Base-by-base conservation (phyloP, 1,140 invertebrate species). In the Caenorhabditis tropicalis region DNA sequence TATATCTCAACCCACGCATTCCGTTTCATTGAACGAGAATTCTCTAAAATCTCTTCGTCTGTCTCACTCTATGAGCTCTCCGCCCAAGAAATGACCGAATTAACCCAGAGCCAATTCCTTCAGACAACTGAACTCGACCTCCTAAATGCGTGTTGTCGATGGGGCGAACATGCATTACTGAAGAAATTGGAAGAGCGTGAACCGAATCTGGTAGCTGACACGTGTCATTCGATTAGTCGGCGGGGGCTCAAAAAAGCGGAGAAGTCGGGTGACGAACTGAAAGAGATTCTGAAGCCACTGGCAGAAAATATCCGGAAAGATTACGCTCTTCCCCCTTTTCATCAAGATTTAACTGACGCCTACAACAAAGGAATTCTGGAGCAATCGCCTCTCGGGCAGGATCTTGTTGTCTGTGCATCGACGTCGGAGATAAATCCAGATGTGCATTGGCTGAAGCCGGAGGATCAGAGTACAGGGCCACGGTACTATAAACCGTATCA, bases 281-380 rank as follows among this genome's bases (percentile, higher is more conserved):
- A 83, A 31, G 84, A 85, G 39, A 79, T 86, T 48, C 24, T 85
- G 29, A 58, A 33, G 29, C 74, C 80, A 10, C 70, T 87, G 12
- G 46, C 79, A 16, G 53, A 58, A 31, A 53, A 82, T n/a, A 86
- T 87, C 33, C 43, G 86, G 12, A 83, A 82, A 39, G 81, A 86
- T 24, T 87, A 82, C 49, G 65, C 85, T 36, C 60, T 87, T 4
- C 86, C 86, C 4, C 81, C 85, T 9, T 87, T 86, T 21, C 84
- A 87, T 82, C 86, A 86, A 56, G 86, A 49, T 49, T 39, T 87
- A 15, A 86, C 84, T 7, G 48, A 80, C 7, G 86, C 84, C 15
- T 87, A 82, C 36, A 86, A 87, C 48, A 70, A 60, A 27, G 86
- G 83, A 58, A 81, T 87, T 82, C 84, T 87, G 12, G 79, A 74